These are phyloP conservation scores for Bombylius discolor DNA, from an alignment of 2,888 invertebrate species.

Conservation along the genomic window DNA sequence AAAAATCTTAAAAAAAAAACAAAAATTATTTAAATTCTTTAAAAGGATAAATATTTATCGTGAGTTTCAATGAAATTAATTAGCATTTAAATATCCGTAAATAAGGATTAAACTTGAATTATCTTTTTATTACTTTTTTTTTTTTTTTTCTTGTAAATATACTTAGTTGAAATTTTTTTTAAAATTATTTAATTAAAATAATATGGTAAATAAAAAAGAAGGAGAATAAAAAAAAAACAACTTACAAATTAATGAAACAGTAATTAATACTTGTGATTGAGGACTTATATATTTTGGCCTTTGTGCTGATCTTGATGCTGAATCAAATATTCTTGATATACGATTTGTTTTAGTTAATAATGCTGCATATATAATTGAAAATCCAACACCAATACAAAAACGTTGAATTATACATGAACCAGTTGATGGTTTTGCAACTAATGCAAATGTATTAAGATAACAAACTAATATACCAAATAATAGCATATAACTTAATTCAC, in stretches of 20 bases:
- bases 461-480: conserved; percentile 48
- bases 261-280: conserved; percentile 48
- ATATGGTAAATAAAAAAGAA: background rate
- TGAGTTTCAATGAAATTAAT: too few relatives aligned
- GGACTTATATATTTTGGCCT: conserved; percentile 52
- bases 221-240: background rate
- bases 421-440: conserved; percentile 44
- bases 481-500: conserved; percentile 50
- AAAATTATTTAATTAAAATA: too few relatives aligned
- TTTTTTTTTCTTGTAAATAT: background rate
- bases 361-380: conserved; percentile 50
- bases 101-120: too few relatives aligned
- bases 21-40: too few relatives aligned
- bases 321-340: conserved; percentile 49
- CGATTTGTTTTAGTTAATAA: conserved; percentile 53
- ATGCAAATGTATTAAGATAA: conserved; percentile 48
- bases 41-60: too few relatives aligned
- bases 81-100: too few relatives aligned
- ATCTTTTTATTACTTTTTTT: background rate
- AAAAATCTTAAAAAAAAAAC: too few relatives aligned
- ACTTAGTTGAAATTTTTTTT: too few relatives aligned
- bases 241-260: conserved; percentile 39
- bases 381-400: conserved; percentile 52
- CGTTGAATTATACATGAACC: conserved; percentile 47
- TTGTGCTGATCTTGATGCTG: conserved; percentile 47